These are phyloP conservation scores for Pseudomugil gertrudae DNA, from an alignment of 2,797 vertebrate genomes.

Conservation along the genomic window DNA sequence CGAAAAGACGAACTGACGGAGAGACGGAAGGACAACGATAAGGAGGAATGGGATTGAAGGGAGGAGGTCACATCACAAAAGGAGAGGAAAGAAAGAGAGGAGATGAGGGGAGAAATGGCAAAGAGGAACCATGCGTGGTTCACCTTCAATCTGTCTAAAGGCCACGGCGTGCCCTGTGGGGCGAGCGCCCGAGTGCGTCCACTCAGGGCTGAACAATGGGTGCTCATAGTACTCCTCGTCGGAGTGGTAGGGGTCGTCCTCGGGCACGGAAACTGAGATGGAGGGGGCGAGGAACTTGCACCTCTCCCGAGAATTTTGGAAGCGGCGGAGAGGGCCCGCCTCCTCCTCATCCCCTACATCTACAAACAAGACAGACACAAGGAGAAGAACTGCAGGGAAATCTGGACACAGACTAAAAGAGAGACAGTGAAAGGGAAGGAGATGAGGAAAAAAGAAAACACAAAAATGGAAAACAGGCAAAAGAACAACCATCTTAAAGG, in stretches of 20 bases:
- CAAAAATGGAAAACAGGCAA: slow-evolving; percentile 29
- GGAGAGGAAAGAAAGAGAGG: slow-evolving; percentile 53
- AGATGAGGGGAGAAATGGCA: slow-evolving; percentile 67
- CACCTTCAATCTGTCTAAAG: slow-evolving; percentile 94
- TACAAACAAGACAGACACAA: slow-evolving; percentile 92
- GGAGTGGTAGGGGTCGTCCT: slow-evolving; percentile 93
- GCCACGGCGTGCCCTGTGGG: slow-evolving; percentile 88
- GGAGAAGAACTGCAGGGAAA: slow-evolving; percentile 91
- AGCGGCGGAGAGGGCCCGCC: slow-evolving; percentile 88
- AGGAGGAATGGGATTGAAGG: slow-evolving; percentile 58
- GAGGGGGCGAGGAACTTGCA: slow-evolving; percentile 90
- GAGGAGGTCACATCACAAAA: slow-evolving; percentile 75
- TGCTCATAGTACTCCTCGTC: slow-evolving; percentile 96
- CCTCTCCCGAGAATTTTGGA: slow-evolving; percentile 89
- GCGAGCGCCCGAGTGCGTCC: slow-evolving; percentile 88
- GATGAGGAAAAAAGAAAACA: slow-evolving; percentile 23
- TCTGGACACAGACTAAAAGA: slow-evolving; percentile 80
- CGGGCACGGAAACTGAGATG: slow-evolving; percentile 94
- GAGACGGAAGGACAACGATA: slow-evolving; percentile 52
- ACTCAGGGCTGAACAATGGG: slow-evolving; percentile 95
- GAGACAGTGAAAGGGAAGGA: slow-evolving; percentile 42
- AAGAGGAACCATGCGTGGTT: slow-evolving; percentile 92
- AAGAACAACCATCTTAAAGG: slow-evolving; percentile 67
- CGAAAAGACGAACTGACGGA: slow-evolving; percentile 62
- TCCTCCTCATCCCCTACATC: slow-evolving; percentile 95